These are phyloP conservation scores for Cynodonichthys magdalenae DNA, from an alignment of 2,797 vertebrate species.

Conservation along the genomic window DNA sequence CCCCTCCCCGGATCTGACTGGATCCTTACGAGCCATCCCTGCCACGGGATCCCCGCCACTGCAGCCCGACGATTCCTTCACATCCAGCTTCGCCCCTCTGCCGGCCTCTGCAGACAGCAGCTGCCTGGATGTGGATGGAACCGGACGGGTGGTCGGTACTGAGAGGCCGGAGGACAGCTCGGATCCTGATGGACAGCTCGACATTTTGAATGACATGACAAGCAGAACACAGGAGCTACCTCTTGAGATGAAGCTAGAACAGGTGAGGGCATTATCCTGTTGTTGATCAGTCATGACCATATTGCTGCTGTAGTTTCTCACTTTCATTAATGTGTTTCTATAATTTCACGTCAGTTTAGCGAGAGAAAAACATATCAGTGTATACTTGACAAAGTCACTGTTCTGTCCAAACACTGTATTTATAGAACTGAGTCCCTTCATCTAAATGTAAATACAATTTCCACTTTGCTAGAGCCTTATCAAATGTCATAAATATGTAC, in stretches of 20 bases:
- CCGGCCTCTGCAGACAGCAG: conserved; percentile 81
- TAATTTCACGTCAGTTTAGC: neutral
- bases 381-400: no score
- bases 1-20: conserved; percentile 68
- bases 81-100: conserved; percentile 71
- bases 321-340: neutral
- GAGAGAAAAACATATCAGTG: no score
- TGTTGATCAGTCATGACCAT: neutral
- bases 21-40: conserved; percentile 55
- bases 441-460: no score
- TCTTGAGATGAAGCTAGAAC: conserved; percentile 86
- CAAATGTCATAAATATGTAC: no score
- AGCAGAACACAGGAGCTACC: conserved; percentile 64
- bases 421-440: no score
- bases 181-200: conserved; percentile 19
- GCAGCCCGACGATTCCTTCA: conserved; percentile 73
- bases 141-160: conserved; percentile 2
- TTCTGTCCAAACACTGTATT: no score
- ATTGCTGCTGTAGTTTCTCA: neutral
- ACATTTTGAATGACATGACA: conserved; percentile 49
- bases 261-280: conserved; percentile 74
- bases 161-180: conserved; percentile 9
- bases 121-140: conserved; percentile 63
- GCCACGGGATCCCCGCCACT: conserved; percentile 33
- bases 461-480: no score